Percentiles rank a stretch among this genome's conserved stretches.
Conservation (phyloP, 2,888 invertebrate species). For the Drosophila neutralis region DNA sequence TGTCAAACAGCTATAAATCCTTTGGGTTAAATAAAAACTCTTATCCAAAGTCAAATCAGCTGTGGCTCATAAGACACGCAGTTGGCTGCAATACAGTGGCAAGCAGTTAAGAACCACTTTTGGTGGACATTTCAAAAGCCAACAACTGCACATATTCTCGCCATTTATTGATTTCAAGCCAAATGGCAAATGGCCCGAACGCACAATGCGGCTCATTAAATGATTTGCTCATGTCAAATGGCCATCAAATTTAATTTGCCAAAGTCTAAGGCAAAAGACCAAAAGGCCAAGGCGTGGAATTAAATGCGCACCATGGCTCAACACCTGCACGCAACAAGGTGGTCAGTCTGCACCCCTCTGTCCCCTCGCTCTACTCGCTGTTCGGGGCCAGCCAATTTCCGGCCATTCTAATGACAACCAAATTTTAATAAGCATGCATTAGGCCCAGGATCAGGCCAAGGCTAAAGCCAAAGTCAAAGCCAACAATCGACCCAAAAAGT, state of each 20-base stretch:
- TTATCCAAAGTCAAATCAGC: constrained; percentile 16
- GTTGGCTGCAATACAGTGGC: constrained; percentile 1
- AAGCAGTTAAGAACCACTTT: constrained; percentile 1
- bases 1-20: neutral
- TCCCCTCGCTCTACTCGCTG: neutral
- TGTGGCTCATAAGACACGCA: constrained; percentile 8
- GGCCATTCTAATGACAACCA: constrained; percentile 62
- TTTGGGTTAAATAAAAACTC: constrained; percentile 40
- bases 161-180: constrained; percentile 45
- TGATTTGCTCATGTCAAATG: constrained; percentile 62
- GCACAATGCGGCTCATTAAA: constrained; percentile 55
- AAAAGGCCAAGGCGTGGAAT: constrained; percentile 36
- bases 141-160: neutral
- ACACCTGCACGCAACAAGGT: constrained; percentile 66
- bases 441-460: constrained; percentile 16
- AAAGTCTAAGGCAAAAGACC: constrained; percentile 15
- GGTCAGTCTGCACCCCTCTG: neutral
- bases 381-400: constrained; percentile 49
- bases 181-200: constrained; percentile 24
- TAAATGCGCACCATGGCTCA: constrained; percentile 43
- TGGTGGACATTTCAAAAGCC: constrained; percentile 3
- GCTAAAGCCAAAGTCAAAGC: constrained; percentile 24
- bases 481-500: constrained; percentile 41
- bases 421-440: constrained; percentile 75
- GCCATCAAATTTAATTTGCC: constrained; percentile 70